Base-by-base conservation (phyloP, 2,888 invertebrate species). In the Nomada hirtipes region DNA sequence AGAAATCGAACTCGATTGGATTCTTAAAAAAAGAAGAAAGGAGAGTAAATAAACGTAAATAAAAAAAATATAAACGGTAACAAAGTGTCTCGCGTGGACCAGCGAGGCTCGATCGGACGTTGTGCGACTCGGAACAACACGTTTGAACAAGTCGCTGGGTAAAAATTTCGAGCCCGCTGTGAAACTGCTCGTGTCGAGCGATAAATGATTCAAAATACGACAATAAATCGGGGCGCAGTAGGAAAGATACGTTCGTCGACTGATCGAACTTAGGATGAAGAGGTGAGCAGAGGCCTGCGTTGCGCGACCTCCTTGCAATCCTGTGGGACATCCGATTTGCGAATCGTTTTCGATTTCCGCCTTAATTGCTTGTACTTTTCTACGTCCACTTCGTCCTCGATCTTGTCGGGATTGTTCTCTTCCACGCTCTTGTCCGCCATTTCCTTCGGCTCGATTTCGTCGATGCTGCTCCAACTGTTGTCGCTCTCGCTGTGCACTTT, bases 401-500 rank as follows among this genome's bases (percentile, higher is more conserved):
- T 80, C 29, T 74, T 82, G 63, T 82, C 59, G 29, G 72, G 72
- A 82, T 61, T 73, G 20, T 79, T 72, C n/a, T 77, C 82, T 23
- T 76, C 82, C 15, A 68, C 63, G 7, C 72, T 65, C 50, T 77
- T 83, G 36, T 79, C 79, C 29, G 63, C 69, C 61, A 76, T 85
- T 75, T 60, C 82, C 75, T 85, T 88, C 68, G 84, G 60, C 74
- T 85, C 85, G 47, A 87, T 86, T 29, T 90, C 89, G 53, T 92
- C 92, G n/a, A 89, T 88, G 83, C 91, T 91, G 84, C 91, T 91
- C 91, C 92, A 92, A 77, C 91, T 91, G 10, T 86, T 85, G 11
- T 91, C 91, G 77, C 91, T 91, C 61, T 89, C 91, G 83, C 91
- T 92, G 0, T 65, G 85, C 44, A 90, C 87, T 10, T 78, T 79